phyloP scores from a whole-genome alignment of 92 coral and sea anemone species.

The Galaxea fascicularis region DNA sequence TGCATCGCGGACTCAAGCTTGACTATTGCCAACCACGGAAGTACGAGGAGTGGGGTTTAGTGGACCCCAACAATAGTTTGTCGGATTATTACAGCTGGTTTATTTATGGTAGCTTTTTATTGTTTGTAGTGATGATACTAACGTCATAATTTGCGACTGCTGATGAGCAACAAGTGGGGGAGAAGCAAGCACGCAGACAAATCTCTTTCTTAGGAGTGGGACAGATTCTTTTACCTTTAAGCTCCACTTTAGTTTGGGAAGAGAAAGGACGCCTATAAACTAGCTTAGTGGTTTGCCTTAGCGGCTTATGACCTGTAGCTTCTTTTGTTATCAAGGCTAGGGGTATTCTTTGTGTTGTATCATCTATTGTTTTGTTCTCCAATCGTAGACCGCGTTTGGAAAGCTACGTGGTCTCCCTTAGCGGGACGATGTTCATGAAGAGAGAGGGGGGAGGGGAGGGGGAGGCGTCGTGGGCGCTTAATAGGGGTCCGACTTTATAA shows the following conservation, averaged over 20 bases:
- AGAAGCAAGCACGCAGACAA: neutral
- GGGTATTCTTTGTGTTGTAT: no score
- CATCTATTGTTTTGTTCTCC: no score
- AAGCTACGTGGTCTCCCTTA: no score
- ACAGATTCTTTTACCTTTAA: no score
- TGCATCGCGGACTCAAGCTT: slow-evolving; percentile 88
- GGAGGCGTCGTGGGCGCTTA: no score
- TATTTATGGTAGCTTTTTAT: slow-evolving; percentile 61
- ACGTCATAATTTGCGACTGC: slow-evolving; percentile 28
- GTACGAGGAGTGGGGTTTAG: slow-evolving; percentile 86
- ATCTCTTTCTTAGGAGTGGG: neutral
- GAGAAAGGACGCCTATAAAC: neutral
- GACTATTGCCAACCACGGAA: slow-evolving; percentile 84
- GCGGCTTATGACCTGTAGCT: no score
- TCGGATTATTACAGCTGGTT: slow-evolving; percentile 65
- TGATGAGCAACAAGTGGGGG: neutral
- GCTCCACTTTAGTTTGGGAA: neutral
- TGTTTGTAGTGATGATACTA: slow-evolving; percentile 62
- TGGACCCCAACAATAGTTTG: slow-evolving; percentile 58
- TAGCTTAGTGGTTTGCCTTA: no score
- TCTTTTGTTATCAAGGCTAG: no score
- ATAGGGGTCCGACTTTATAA: no score
- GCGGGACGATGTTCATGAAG: no score
- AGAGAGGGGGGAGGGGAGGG: no score
- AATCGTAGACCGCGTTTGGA: no score